These are phyloP conservation scores for Oryzias dopingdopingensis DNA, from an alignment of 2,797 vertebrate genomes.

Conservation along the genomic window DNA sequence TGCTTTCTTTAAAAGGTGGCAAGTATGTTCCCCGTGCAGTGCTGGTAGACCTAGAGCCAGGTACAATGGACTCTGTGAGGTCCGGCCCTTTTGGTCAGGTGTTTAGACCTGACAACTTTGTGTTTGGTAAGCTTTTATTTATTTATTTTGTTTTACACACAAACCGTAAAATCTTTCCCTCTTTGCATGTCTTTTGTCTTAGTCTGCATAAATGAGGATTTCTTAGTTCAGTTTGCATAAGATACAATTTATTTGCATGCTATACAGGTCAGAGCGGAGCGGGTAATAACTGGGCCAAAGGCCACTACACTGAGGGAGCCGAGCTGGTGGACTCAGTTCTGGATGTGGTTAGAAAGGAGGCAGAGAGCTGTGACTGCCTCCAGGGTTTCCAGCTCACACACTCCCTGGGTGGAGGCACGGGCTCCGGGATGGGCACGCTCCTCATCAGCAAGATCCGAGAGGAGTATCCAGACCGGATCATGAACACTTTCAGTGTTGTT, in stretches of 20 bases:
- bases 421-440: no score
- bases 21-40: constrained; percentile 68
- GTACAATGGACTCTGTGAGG: constrained; percentile 69
- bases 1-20: constrained; percentile 43
- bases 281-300: constrained; percentile 77
- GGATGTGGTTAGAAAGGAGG: constrained; percentile 91
- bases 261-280: constrained; percentile 82
- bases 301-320: constrained; percentile 91
- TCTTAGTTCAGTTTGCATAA: no score
- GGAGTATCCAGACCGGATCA: constrained; percentile 91
- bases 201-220: no score
- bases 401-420: constrained; percentile 66
- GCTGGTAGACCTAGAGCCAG: constrained; percentile 66
- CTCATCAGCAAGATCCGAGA: constrained; percentile 76
- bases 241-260: not conserved
- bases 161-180: no score
- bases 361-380: constrained; percentile 91
- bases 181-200: no score
- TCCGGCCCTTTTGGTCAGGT: constrained; percentile 63
- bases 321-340: constrained; percentile 89
- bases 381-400: constrained; percentile 94
- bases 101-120: constrained; percentile 70
- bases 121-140: constrained; percentile 54
- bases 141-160: not conserved
- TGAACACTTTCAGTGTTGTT: constrained; percentile 65